Base-by-base conservation (phyloP, 2,888 invertebrate species). In the Chalcosyrphus nemorum region DNA sequence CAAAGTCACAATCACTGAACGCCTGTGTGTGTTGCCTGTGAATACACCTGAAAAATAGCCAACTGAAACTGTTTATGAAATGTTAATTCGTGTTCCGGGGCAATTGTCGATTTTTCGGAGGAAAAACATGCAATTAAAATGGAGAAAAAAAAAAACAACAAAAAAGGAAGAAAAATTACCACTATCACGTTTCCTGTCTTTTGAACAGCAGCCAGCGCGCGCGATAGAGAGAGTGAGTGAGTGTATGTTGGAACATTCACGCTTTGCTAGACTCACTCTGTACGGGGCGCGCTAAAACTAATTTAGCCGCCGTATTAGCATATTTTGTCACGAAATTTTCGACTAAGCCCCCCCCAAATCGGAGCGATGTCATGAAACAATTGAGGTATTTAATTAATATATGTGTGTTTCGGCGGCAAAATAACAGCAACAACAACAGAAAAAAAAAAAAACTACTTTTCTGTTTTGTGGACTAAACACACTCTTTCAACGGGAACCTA, bases 251-350 rank as follows among this genome's bases (percentile, higher is more conserved):
- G 84, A 70, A 75, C 80, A 84, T 84, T 84, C 80, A 84, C 80
- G 84, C 80, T 84, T 84, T 70, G 84, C 84, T 80, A 80, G 80
- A 52, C 70, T 17, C 76, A 27, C 45, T 19, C 47, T 54, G 59
- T 35, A 50, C n/a, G n/a, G n/a, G n/a, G n/a, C n/a, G 61, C 59
- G 82, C 70, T 80, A 80, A 84, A 84, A 80, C 84, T 84, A 84
- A 84, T 84, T 84, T 80, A 80, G 68, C 72, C 66, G 38, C 35
- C 70, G 41, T 78, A 84, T 85, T 85, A 76, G 85, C 85, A 85
- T 85, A 85, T 85, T 85, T 81, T 81, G 85, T 81, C 85, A 85
- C 85, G 85, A 85, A 63, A 85, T 61, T 85, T 84, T 75, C 66
- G 65, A 54, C 78, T 80, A 50, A 75, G 66, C 43, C 68, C n/a